Conservation (phyloP, 2,888 invertebrate species). For the Xestia c-nigrum region DNA sequence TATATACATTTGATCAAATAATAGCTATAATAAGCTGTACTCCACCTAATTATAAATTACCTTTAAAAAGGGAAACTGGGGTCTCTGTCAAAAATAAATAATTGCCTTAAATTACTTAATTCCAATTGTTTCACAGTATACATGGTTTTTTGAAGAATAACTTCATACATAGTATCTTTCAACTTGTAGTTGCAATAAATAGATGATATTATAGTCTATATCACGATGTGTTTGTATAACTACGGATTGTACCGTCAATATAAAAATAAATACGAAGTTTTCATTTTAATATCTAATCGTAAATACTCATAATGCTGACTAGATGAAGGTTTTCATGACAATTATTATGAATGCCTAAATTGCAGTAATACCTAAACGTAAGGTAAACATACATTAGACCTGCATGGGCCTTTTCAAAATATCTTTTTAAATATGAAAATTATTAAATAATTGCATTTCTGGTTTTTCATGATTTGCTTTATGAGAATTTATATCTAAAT, state of each 20-base stretch:
- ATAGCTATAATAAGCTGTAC: slow-evolving; percentile 84
- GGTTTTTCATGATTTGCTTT: neutral
- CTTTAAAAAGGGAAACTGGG: slow-evolving; percentile 89
- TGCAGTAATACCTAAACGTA: slow-evolving; percentile 1
- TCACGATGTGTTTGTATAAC: slow-evolving; percentile 8
- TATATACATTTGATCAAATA: slow-evolving; percentile 73
- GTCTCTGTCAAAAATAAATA: slow-evolving; percentile 89
- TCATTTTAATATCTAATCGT: slow-evolving; percentile 7
- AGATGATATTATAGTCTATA: neutral
- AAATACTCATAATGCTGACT: slow-evolving; percentile 33
- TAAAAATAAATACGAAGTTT: neutral
- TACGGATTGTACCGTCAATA: slow-evolving; percentile 8
- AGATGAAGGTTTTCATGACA: slow-evolving; percentile 20
- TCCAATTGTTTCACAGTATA: slow-evolving; percentile 40
- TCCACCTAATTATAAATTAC: slow-evolving; percentile 85
- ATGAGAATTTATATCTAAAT: neutral
- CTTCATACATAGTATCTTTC: slow-evolving; percentile 2
- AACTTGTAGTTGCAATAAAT: slow-evolving; percentile 20
- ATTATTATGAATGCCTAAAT: slow-evolving; percentile 4
- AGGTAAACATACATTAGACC: slow-evolving; percentile 1
- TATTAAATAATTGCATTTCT: slow-evolving; percentile 22
- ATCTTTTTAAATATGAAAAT: slow-evolving; percentile 4
- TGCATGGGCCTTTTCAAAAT: slow-evolving; percentile 3
- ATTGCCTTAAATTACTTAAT: slow-evolving; percentile 66
- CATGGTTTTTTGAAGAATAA: slow-evolving; percentile 26